These are phyloP conservation scores for Oxyscelio sp. DNA, from an alignment of 2,888 invertebrate genomes.

Conservation along the genomic window DNA sequence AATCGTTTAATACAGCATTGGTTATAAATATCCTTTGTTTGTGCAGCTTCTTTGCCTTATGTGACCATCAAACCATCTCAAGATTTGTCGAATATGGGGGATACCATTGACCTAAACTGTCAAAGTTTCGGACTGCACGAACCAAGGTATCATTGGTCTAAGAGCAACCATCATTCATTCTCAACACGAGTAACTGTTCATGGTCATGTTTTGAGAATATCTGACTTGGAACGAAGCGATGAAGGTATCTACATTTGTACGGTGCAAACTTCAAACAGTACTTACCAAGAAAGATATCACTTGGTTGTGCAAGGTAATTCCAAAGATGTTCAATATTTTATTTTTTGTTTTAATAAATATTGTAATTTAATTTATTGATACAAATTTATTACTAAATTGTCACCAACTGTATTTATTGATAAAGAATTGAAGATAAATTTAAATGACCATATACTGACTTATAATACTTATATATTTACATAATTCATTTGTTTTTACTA, in stretches of 20 bases:
- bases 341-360: no score
- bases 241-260: constrained; percentile 92
- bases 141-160: constrained; percentile 90
- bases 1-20: neutral
- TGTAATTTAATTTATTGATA: no score
- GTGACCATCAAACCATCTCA: constrained; percentile 87
- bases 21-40: neutral
- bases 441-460: no score
- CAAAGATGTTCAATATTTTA: no score
- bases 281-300: constrained; percentile 90
- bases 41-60: constrained; percentile 81
- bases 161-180: constrained; percentile 89
- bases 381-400: no score
- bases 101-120: constrained; percentile 91
- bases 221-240: constrained; percentile 90
- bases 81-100: constrained; percentile 90
- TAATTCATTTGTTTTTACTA: no score
- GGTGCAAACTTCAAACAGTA: constrained; percentile 89
- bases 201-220: constrained; percentile 90
- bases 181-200: constrained; percentile 90
- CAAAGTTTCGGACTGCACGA: constrained; percentile 89
- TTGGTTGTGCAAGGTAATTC: constrained; percentile 90
- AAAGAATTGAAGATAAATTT: no score
- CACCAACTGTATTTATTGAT: no score
- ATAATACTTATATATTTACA: no score